Conservation (phyloP, 1,140 invertebrate genomes). For the Brachionus plicatilis region DNA sequence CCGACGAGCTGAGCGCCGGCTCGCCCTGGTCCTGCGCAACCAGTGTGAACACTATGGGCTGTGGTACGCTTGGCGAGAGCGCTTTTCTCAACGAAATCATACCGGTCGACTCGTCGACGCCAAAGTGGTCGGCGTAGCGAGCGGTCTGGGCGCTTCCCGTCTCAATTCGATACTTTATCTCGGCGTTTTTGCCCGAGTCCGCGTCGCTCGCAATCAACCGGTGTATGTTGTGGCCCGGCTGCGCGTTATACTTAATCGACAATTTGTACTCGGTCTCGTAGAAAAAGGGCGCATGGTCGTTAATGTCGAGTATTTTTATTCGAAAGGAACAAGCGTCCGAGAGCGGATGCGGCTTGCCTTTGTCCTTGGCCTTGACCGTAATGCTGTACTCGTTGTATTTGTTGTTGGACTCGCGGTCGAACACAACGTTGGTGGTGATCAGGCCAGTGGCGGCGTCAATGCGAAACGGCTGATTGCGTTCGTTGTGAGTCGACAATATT, state of each 20-base stretch:
- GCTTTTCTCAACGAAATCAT: neutral
- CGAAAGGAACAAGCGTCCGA: slow-evolving; percentile 25
- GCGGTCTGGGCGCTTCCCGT: neutral
- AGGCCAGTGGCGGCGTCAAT: slow-evolving; percentile 74
- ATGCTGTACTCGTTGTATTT: slow-evolving; percentile 43
- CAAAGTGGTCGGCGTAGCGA: slow-evolving; percentile 3
- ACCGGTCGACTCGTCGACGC: slow-evolving; percentile 11
- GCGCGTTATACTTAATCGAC: slow-evolving; percentile 9
- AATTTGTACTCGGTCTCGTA: slow-evolving; percentile 34
- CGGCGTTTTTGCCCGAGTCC: slow-evolving; percentile 40
- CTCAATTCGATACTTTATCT: slow-evolving; percentile 30
- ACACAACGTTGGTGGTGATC: slow-evolving; percentile 70
- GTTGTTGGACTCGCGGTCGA: slow-evolving; percentile 69
- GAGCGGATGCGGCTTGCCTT: slow-evolving; percentile 40
- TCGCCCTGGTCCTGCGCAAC: slow-evolving; percentile 1
- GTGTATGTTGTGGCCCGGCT: slow-evolving; percentile 21
- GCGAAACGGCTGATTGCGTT: slow-evolving; percentile 59
- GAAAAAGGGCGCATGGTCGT: slow-evolving; percentile 39
- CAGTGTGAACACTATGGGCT: slow-evolving; percentile 2
- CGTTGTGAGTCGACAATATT: slow-evolving; percentile 59
- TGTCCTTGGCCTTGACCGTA: slow-evolving; percentile 47
- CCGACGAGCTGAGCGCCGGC: neutral
- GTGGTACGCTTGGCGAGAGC: neutral
- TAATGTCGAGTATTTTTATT: slow-evolving; percentile 28
- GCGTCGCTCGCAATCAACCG: slow-evolving; percentile 21